Evolutionary conservation across 2,888 invertebrate species (phyloP).

Genomic region (Cosmia trapezina): DNA sequence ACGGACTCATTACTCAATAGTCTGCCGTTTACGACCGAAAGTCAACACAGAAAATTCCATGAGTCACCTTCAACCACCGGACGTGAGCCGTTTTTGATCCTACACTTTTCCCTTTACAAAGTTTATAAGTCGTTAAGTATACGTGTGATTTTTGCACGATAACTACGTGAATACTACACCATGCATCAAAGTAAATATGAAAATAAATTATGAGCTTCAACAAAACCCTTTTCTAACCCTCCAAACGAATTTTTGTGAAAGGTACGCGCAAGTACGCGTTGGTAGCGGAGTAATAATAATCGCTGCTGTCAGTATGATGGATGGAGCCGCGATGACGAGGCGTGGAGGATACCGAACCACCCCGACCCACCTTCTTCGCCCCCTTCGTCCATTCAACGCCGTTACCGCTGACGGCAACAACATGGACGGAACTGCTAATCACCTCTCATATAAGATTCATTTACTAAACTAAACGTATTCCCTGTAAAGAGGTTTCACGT

Average conservation of each 20-base stretch:
- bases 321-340: slow-evolving; percentile 82
- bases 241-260: slow-evolving; percentile 75
- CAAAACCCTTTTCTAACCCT: slow-evolving; percentile 71
- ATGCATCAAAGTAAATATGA: slow-evolving; percentile 49
- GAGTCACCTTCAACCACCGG: slow-evolving; percentile 55
- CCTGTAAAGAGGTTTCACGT: slow-evolving; percentile 18
- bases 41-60: slow-evolving; percentile 64
- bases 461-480: slow-evolving; percentile 39
- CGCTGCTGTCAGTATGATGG: slow-evolving; percentile 85
- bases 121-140: slow-evolving; percentile 4
- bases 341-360: slow-evolving; percentile 74
- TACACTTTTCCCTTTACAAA: slow-evolving; percentile 11
- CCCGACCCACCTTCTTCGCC: slow-evolving; percentile 52
- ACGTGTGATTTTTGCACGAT: slow-evolving; percentile 17
- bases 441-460: slow-evolving; percentile 58
- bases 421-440: slow-evolving; percentile 65
- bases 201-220: slow-evolving; percentile 69
- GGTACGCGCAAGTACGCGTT: slow-evolving; percentile 74
- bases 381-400: slow-evolving; percentile 67
- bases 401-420: slow-evolving; percentile 66
- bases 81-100: slow-evolving; percentile 32
- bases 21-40: slow-evolving; percentile 71
- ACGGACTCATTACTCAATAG: slow-evolving; percentile 78
- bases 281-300: slow-evolving; percentile 82
- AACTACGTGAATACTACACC: slow-evolving; percentile 39